phyloP scores from a whole-genome alignment of 2,888 invertebrate species.

The Eledona agricola region DNA sequence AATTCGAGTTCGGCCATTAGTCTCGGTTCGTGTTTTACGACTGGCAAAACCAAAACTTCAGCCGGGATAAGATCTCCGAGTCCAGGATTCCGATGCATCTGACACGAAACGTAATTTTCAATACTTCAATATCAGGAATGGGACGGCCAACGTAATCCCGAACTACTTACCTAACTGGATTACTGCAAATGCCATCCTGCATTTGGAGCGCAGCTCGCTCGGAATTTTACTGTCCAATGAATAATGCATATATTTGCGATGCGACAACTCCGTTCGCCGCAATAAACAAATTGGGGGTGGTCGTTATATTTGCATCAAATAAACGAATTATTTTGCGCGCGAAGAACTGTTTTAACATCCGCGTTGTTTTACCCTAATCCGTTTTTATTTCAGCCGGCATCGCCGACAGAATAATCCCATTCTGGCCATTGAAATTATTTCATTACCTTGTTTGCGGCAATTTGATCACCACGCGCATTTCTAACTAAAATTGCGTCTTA shows the following conservation, averaged over 20 bases:
- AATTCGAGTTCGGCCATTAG: conserved; percentile 18
- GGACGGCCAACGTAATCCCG: conserved; percentile 36
- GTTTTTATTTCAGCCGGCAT: too few species aligned
- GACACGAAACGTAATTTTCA: conserved; percentile 39
- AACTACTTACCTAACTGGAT: conserved; percentile 39
- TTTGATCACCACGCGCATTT: too few species aligned
- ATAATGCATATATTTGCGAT: conserved; percentile 36
- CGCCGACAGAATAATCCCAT: too few species aligned
- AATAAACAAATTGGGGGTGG: conserved; percentile 30
- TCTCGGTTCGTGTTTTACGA: conserved; percentile 24
- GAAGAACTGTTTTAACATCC: too few species aligned
- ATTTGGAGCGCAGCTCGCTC: conserved; percentile 25
- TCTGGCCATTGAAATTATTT: too few species aligned
- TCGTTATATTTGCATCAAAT: conserved; percentile 1
- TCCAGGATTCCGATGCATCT: conserved; percentile 31
- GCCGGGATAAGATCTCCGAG: conserved; percentile 26
- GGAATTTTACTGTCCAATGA: conserved; percentile 36
- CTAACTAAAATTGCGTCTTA: too few species aligned
- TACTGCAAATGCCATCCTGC: conserved; percentile 34
- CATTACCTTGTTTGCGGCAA: too few species aligned
- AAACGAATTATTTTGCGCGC: too few species aligned
- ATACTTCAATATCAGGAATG: conserved; percentile 40
- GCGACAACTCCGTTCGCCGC: conserved; percentile 12
- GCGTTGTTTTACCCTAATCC: too few species aligned
- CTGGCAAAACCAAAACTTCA: conserved; percentile 30